Evolutionary conservation across 2,113 vertebrate species (phyloP), one percentile per base, ranked within the genome.

Genomic region (Triplophysa siluroides): DNA sequence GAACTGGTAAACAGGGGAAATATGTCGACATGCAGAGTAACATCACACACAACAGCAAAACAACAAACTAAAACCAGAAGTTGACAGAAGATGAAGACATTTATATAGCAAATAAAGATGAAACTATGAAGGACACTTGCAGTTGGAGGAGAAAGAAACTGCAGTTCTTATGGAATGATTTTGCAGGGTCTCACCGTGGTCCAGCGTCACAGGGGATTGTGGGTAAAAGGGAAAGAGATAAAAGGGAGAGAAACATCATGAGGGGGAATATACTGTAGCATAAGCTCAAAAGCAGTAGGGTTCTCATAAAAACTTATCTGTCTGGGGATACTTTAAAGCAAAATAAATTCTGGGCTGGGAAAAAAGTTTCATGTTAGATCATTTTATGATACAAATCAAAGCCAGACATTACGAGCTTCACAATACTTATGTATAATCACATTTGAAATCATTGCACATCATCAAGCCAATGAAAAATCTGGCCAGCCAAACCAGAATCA

Each of bases 121-220:
- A 45, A 45, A 60, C 70, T 69, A 62, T 73, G 68, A 19, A 83
- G 54, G 54, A 52, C 50, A 52, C 14, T 16, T 16, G 50, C 54
- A 58, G 19, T 10, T 21, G 54, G n/a, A 58, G 52, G 18, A 19
- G 1, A 63, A 18, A 19, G 43, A 72, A 47, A 76, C 33, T 12
- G 38, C 63, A 60, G 61, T 56, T 80, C 67, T 73, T 68, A 11
- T 16, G 14, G 19, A 7, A 43, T 33, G 41, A 26, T 43, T 38
- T 61, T 67, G 58, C 54, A 72, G 62, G 52, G 60, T 84, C 91
- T 92, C 92, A 93, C 92, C 93, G 56, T 93, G 76, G 66, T 83
- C 86, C 90, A 69, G 84, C 87, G 81, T 86, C 90, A 80, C 86
- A 85, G 81, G 86, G 66, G 78, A 89, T 88, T 87, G 88, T 85